Evolutionary conservation across 2,888 invertebrate species (phyloP), one percentile per base, ranked within the genome.

Genomic region (Serrognathus titanus): DNA sequence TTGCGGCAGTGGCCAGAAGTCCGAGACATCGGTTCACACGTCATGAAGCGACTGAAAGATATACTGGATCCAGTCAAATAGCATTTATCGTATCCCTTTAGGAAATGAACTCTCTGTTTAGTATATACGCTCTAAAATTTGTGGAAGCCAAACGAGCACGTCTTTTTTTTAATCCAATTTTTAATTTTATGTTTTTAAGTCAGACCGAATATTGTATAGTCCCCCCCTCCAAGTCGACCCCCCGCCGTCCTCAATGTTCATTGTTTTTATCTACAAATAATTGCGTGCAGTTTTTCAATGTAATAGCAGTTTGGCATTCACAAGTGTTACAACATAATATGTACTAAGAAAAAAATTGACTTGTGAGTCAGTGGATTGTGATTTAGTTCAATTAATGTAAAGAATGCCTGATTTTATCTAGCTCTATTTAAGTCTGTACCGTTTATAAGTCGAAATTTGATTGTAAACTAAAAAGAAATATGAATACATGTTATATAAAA

Each of bases 1-100:
- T 83, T 92, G 75, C 88, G 90, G 73, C 93, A 93, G 74, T 94
- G 93, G 93, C 93, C 92, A 53, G 93, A 93, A 76, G 88, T 93
- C 66, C 84, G 87, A 74, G 91, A 91, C 70, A 86, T 92, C 64
- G 90, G 90, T 13, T 87, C 88, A 63, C 90, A 91, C 68, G 83
- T 90, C 63, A 84, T 90, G 80, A 84, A 88, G 68, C 84, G 89
- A 69, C 83, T 91, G 71, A 90, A 90, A 77, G 88, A 90, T 79
- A 89, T 88, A 70, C 79, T 91, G 63, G 86, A 89, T 69, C 77
- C 77, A 51, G 77, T 75, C 58, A 77, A 77, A 76, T 78, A 78
- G 76, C 75, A 58, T 58, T 58, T 58, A 51, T 46, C 53, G 41
- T 54, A 58, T 36, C 31, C 36, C 36, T 41, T 51, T 51, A 53